Conservation (phyloP, 2,888 invertebrate species). For the Oscheius myriophilus region DNA sequence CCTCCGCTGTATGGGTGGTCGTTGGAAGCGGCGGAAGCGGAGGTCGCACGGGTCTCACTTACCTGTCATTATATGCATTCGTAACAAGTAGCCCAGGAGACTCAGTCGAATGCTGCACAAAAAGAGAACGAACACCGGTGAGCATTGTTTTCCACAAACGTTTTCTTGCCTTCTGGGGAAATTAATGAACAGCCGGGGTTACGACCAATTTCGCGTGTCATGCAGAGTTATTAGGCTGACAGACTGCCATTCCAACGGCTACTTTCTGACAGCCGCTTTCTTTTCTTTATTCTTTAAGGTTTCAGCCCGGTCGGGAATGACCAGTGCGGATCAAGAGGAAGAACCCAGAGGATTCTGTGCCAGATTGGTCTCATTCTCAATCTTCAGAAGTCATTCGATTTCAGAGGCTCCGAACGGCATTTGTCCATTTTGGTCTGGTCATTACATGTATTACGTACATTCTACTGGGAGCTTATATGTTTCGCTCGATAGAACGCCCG, state of each 20-base stretch:
- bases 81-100: slow-evolving; percentile 19
- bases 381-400: slow-evolving; percentile 14
- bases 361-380: slow-evolving; percentile 13
- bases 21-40: too few relatives aligned
- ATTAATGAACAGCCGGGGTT: slow-evolving; percentile 27
- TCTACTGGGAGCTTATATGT: slow-evolving; percentile 47
- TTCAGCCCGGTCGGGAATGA: neutral
- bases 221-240: slow-evolving; percentile 30
- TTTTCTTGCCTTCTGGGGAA: too few relatives aligned
- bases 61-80: slow-evolving; percentile 2
- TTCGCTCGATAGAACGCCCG: slow-evolving; percentile 44
- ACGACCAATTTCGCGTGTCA: slow-evolving; percentile 30
- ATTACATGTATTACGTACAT: slow-evolving; percentile 45
- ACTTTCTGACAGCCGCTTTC: slow-evolving; percentile 1
- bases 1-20: too few relatives aligned
- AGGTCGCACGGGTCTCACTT: slow-evolving; percentile 23
- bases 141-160: neutral
- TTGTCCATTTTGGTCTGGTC: slow-evolving; percentile 50
- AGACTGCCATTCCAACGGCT: neutral
- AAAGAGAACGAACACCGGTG: slow-evolving; percentile 8
- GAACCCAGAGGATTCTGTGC: slow-evolving; percentile 12
- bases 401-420: slow-evolving; percentile 47
- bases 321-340: slow-evolving; percentile 4
- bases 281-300: neutral
- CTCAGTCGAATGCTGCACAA: slow-evolving; percentile 20